Conservation (phyloP, 2,888 invertebrate species). For the Julus scandinavius region DNA sequence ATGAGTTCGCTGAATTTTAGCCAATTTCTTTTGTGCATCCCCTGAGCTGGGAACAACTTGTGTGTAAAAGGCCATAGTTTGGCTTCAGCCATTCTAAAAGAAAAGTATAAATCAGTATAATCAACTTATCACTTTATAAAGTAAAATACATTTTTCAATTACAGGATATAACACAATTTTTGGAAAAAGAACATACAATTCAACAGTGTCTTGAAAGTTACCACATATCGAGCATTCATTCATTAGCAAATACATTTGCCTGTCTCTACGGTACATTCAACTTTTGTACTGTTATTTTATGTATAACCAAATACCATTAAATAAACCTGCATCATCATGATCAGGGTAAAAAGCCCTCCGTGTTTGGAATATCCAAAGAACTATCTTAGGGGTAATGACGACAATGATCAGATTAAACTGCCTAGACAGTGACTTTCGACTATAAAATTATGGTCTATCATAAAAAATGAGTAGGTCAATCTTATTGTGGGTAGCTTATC, state of each 20-base stretch:
- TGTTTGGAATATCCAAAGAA: background rate
- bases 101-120: no score
- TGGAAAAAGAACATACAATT: no score
- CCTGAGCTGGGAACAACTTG: conserved; percentile 56
- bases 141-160: no score
- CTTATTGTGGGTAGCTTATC: background rate
- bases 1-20: conserved; percentile 53
- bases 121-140: no score
- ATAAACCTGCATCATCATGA: background rate
- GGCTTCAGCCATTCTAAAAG: conserved; percentile 38
- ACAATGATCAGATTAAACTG: conserved; percentile 3
- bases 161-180: background rate
- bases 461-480: conserved; percentile 10
- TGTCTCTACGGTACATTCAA: background rate
- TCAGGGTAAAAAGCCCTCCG: background rate
- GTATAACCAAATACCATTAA: background rate
- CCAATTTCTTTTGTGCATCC: conserved; percentile 54
- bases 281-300: background rate
- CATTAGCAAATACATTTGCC: background rate
- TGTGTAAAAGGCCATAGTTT: conserved; percentile 50
- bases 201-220: no score
- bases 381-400: background rate
- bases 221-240: background rate
- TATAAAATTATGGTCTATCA: background rate
- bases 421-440: background rate